Conservation (phyloP, 2,113 vertebrate genomes). For the Nothocercus julius region DNA sequence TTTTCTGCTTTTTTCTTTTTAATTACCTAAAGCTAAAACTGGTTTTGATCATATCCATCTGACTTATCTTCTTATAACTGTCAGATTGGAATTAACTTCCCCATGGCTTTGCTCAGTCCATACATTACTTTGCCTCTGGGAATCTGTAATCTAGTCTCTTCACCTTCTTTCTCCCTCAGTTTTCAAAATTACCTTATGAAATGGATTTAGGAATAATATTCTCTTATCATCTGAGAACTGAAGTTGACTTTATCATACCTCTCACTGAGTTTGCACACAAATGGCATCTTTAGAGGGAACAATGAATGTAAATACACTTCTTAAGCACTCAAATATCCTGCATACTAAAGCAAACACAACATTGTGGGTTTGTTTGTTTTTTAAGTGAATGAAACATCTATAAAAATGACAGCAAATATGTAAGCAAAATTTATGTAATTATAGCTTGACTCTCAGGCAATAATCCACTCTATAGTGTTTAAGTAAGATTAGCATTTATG, state of each 20-base stretch:
- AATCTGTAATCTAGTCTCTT: slow-evolving; percentile 1
- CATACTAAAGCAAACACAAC: slow-evolving; percentile 12
- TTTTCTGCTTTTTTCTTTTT: background rate
- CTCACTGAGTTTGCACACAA: slow-evolving; percentile 6
- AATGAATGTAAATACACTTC: slow-evolving; percentile 42
- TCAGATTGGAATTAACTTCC: slow-evolving; percentile 55
- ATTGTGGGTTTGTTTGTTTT: background rate
- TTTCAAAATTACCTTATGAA: background rate
- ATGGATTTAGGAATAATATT: slow-evolving; percentile 33
- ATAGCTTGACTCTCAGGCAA: slow-evolving; percentile 18
- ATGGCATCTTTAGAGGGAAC: background rate
- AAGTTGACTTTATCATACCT: slow-evolving; percentile 15
- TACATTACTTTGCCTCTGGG: background rate
- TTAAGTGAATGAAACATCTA: background rate
- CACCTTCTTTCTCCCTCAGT: background rate
- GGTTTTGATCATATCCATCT: slow-evolving; percentile 31
- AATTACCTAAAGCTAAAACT: slow-evolving; percentile 22
- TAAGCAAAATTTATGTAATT: slow-evolving; percentile 19
- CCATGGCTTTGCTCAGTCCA: background rate
- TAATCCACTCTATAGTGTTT: background rate
- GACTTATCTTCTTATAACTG: slow-evolving; percentile 46
- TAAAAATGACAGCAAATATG: slow-evolving; percentile 10
- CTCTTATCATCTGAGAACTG: slow-evolving; percentile 37
- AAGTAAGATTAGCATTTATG: background rate
- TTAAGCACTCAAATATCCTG: slow-evolving; percentile 22